phyloP scores from a whole-genome alignment of 2,888 invertebrate species.

The Linnaemya vulpina region DNA sequence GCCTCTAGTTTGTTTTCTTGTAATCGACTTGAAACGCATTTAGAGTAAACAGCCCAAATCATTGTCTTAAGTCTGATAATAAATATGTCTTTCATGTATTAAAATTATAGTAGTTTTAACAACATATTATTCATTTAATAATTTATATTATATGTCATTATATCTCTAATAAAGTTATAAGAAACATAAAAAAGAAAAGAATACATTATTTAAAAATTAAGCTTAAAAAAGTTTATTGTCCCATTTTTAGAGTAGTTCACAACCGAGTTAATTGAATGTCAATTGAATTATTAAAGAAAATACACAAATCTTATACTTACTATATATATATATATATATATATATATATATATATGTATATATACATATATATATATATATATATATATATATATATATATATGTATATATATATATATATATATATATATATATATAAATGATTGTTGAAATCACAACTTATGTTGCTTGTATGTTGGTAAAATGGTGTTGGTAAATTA shows the following conservation, averaged over 20 bases:
- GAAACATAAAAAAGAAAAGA: conserved; percentile 15
- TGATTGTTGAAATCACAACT: no score
- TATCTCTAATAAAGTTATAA: conserved; percentile 11
- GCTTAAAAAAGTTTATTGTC: conserved; percentile 35
- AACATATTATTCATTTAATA: conserved; percentile 14
- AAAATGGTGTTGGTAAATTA: no score
- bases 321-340: neutral
- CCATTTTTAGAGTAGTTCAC: conserved; percentile 46
- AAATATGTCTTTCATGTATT: conserved; percentile 53
- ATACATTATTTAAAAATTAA: neutral
- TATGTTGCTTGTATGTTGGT: no score
- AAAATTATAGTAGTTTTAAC: conserved; percentile 52
- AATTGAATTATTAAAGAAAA: conserved; percentile 50
- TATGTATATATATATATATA: no score
- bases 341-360: conserved; percentile 36
- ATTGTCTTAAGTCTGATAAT: conserved; percentile 64
- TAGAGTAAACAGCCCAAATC: neutral
- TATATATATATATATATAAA: no score
- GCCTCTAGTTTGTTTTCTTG: no score
- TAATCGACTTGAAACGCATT: neutral
- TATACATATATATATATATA: conserved; percentile 45
- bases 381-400: no score
- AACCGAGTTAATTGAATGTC: conserved; percentile 52
- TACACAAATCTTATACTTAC: neutral
- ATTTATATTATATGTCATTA: conserved; percentile 19